Percentiles rank a stretch among this genome's conserved stretches.
These are phyloP conservation scores for Pygocentrus nattereri DNA, from an alignment of 2,797 vertebrate species.

Conservation along the genomic window DNA sequence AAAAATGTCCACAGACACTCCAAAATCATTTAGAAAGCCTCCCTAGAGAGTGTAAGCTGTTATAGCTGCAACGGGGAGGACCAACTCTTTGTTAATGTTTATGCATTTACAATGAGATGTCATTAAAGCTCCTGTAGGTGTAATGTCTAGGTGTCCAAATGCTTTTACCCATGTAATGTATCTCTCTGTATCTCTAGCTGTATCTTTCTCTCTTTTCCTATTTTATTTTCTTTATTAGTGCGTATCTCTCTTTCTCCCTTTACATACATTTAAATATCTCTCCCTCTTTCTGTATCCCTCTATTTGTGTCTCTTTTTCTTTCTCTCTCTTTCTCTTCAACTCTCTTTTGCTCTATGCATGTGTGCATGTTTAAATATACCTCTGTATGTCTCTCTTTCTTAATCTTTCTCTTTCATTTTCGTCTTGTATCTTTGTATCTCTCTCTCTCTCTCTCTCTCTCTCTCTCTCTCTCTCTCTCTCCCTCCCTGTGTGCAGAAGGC, in stretches of 20 bases:
- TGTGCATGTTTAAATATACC: not conserved
- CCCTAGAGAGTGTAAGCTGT: no score
- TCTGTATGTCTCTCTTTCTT: not conserved
- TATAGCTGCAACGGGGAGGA: no score
- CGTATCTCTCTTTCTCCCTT: not conserved
- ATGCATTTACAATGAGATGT: no score
- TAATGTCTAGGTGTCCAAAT: no score
- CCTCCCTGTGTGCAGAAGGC: constrained; percentile 59
- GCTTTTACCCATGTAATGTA: no score
- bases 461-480: constrained; percentile 13
- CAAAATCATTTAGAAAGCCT: no score
- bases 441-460: not conserved
- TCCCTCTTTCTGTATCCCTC: not conserved
- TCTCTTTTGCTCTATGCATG: no score
- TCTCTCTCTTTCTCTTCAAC: not conserved
- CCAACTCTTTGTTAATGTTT: no score
- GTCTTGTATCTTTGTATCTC: not conserved
- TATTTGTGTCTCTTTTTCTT: not conserved
- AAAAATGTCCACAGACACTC: no score
- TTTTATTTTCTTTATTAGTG: not conserved
- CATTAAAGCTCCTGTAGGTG: no score
- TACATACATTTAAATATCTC: not conserved
- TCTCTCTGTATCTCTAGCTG: not conserved
- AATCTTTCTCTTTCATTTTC: not conserved
- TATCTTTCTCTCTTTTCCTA: no score